Evolutionary conservation across 2,113 vertebrate genomes (phyloP).

Genomic region (Macquaria ambigua): DNA sequence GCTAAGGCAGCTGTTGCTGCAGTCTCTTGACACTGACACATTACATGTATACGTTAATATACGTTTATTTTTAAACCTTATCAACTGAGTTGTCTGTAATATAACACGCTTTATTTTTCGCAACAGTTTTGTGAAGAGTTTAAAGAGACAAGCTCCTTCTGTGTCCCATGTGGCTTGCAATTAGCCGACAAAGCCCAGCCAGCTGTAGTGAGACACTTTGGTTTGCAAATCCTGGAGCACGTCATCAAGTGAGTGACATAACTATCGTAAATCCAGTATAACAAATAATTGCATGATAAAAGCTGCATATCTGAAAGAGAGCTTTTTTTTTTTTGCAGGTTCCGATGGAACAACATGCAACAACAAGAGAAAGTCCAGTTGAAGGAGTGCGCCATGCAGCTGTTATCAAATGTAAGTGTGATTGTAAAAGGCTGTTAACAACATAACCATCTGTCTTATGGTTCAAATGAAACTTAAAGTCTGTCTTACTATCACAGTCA

Average conservation of each 20-base stretch:
- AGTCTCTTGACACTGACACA: neutral
- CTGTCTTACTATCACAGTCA: neutral
- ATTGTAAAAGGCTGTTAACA: neutral
- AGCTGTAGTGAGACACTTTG: slow-evolving; percentile 95
- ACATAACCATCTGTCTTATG: neutral
- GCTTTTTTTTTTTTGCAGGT: slow-evolving; percentile 79
- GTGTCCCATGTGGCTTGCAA: slow-evolving; percentile 94
- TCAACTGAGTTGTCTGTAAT: neutral
- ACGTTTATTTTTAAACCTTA: neutral
- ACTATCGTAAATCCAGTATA: neutral
- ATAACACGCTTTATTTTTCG: neutral
- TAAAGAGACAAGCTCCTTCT: slow-evolving; percentile 94
- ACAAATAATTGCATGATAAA: neutral
- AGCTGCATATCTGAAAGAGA: neutral
- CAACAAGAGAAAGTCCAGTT: slow-evolving; percentile 92
- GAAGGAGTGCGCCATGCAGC: slow-evolving; percentile 95
- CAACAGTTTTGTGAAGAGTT: slow-evolving; percentile 97
- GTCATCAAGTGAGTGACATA: slow-evolving; percentile 93
- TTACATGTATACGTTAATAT: neutral
- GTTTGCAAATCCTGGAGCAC: slow-evolving; percentile 97
- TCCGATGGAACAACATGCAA: slow-evolving; percentile 95
- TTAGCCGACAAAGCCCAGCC: slow-evolving; percentile 93
- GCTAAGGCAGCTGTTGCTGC: slow-evolving; percentile 2
- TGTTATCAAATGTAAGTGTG: slow-evolving; percentile 76
- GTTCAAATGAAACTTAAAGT: slow-evolving; percentile 75